phyloP scores from a whole-genome alignment of 2,113 vertebrate genomes.

The Damaliscus lunatus region DNA sequence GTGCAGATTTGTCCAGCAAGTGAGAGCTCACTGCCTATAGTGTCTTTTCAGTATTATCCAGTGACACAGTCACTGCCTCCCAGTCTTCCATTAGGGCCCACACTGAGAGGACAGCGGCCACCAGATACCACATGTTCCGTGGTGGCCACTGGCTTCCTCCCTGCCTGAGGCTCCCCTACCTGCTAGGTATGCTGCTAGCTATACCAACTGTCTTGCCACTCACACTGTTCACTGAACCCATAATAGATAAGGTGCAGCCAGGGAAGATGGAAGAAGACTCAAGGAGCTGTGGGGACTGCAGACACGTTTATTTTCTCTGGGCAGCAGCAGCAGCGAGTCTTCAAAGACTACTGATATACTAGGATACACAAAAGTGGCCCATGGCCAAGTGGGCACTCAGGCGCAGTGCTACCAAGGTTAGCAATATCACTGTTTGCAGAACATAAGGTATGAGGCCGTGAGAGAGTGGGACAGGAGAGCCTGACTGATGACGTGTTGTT shows the following conservation, averaged over 20 bases:
- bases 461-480: not conserved
- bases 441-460: not conserved
- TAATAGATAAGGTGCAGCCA: not conserved
- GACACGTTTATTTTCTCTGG: not conserved
- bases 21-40: not conserved
- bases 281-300: not conserved
- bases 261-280: not conserved
- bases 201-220: not conserved
- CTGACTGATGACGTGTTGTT: not conserved
- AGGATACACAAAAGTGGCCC: not conserved
- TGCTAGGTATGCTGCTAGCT: not conserved
- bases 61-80: not conserved
- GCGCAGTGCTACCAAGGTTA: not conserved
- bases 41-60: not conserved
- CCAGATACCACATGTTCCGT: not conserved
- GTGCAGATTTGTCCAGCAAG: not conserved
- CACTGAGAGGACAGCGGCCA: not conserved
- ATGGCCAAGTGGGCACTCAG: not conserved
- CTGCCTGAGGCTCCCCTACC: not conserved
- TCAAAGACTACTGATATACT: not conserved
- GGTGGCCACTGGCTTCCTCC: not conserved
- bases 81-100: not conserved
- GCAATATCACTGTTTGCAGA: not conserved
- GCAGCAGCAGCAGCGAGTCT: not conserved
- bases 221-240: not conserved